phyloP scores from a whole-genome alignment of 2,888 invertebrate genomes.

The Dexiosoma caninum region DNA sequence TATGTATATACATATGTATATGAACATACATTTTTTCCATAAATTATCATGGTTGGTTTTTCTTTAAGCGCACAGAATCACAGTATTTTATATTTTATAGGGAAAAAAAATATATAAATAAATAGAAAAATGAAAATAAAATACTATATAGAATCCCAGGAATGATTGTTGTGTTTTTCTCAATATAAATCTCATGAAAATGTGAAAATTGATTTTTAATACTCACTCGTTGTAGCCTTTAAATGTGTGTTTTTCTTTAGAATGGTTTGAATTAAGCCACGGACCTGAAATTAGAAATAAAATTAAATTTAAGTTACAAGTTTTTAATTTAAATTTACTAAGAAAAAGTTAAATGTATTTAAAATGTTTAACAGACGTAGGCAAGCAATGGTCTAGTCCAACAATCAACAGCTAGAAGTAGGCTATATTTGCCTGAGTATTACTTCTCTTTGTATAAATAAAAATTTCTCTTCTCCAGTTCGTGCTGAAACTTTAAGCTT shows the following conservation, averaged over 20 bases:
- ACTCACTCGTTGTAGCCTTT: slow-evolving; percentile 38
- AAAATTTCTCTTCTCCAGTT: too few relatives aligned
- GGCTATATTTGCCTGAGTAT: too few relatives aligned
- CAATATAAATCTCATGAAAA: slow-evolving; percentile 46
- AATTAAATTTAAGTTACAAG: background rate
- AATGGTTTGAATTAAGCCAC: background rate
- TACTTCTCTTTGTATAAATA: too few relatives aligned
- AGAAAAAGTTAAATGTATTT: background rate
- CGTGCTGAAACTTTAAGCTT: too few relatives aligned
- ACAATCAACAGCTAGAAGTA: too few relatives aligned
- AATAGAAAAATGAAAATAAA: background rate
- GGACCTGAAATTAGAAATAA: slow-evolving; percentile 6
- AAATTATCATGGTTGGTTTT: slow-evolving; percentile 56
- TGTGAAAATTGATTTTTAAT: slow-evolving; percentile 62
- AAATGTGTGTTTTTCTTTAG: background rate
- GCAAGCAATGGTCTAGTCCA: too few relatives aligned
- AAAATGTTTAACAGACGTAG: too few relatives aligned
- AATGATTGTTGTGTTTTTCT: slow-evolving; percentile 6
- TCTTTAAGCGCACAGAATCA: slow-evolving; percentile 14
- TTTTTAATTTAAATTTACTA: background rate
- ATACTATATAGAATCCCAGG: background rate
- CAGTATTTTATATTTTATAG: slow-evolving; percentile 1
- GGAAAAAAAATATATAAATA: background rate
- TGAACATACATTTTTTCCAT: slow-evolving; percentile 48
- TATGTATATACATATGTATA: too few relatives aligned